A percentile compares a stretch with the other conserved stretches of the same genome.
phyloP scores from a whole-genome alignment of 2,113 vertebrate species.

The Heteronetta atricapilla region DNA sequence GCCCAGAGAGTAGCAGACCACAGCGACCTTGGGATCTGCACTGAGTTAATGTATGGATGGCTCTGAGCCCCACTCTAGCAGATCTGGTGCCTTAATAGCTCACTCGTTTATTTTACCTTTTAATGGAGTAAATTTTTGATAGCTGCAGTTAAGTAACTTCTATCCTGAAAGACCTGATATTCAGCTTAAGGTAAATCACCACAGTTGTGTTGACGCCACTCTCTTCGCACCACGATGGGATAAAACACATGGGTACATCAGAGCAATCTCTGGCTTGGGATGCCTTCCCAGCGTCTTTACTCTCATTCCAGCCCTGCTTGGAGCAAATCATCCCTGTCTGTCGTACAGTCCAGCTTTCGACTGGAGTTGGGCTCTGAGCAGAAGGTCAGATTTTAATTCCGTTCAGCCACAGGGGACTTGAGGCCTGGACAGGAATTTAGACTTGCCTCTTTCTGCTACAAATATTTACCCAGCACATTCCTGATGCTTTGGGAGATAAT shows the following conservation, averaged over 20 bases:
- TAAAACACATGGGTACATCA: not conserved
- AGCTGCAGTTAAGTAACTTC: not conserved
- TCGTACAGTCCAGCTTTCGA: not conserved
- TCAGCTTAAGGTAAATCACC: not conserved
- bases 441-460: not conserved
- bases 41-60: rapidly evolving
- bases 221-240: not conserved
- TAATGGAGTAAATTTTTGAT: not conserved
- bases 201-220: not conserved
- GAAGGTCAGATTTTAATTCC: not conserved
- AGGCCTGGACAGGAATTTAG: not conserved
- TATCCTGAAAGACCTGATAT: not conserved
- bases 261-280: not conserved
- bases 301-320: not conserved
- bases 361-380: not conserved
- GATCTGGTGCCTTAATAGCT: not conserved
- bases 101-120: not conserved
- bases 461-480: slow-evolving; percentile 32
- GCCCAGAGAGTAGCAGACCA: not conserved
- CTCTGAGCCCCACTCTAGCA: not conserved
- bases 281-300: not conserved
- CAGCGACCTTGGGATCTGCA: rapidly evolving
- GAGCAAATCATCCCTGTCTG: not conserved
- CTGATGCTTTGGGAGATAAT: not conserved
- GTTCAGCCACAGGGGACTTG: not conserved